A percentile compares a stretch with the other conserved stretches of the same genome.
Evolutionary conservation across 2,888 invertebrate species (phyloP).

Genomic region (Dicyrtomina minuta): DNA sequence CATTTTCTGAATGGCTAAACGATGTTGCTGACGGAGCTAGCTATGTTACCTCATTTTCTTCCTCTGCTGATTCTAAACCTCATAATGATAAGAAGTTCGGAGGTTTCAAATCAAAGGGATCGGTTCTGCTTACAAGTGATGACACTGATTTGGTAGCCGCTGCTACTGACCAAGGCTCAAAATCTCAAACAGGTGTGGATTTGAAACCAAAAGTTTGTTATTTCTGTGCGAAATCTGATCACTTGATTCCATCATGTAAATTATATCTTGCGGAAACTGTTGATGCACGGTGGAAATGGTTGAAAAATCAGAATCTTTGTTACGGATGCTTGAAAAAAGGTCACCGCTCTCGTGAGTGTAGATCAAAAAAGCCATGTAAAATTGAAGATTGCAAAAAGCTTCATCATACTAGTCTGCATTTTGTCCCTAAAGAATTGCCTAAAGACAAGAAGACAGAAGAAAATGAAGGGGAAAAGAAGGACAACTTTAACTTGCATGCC

Average conservation of each 20-base stretch:
- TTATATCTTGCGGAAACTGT: constrained; percentile 7
- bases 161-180: background rate
- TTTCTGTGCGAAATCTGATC: background rate
- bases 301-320: constrained; percentile 4
- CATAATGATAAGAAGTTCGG: background rate
- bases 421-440: too few species aligned
- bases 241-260: background rate
- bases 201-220: too few species aligned
- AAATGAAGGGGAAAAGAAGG: background rate
- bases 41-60: background rate
- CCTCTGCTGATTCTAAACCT: background rate
- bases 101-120: background rate
- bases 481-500: background rate
- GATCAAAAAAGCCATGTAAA: constrained; percentile 15
- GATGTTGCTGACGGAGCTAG: background rate
- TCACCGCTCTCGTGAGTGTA: background rate
- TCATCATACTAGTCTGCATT: constrained; percentile 36
- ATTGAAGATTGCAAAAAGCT: constrained; percentile 3
- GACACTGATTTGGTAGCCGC: background rate
- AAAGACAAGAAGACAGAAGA: background rate
- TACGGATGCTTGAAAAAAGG: constrained; percentile 18
- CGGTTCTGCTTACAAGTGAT: background rate
- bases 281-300: constrained; percentile 12
- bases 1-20: constrained; percentile 25
- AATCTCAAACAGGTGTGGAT: background rate